Conservation (phyloP, 1,140 invertebrate species). For the Aphis craccivora region DNA sequence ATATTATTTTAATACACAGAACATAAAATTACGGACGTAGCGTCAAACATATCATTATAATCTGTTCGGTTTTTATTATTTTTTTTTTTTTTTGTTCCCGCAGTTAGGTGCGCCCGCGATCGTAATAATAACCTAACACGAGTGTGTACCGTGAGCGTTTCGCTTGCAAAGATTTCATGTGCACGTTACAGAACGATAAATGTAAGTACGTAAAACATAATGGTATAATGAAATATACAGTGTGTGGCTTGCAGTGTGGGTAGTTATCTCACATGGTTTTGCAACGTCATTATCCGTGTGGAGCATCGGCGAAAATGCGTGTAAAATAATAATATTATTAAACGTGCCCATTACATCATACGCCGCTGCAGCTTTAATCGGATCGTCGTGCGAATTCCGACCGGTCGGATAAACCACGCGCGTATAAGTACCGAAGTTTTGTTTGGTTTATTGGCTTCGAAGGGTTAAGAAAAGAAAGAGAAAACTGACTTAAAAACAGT, state of each 20-base stretch:
- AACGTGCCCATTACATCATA: background rate
- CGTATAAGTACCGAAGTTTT: background rate
- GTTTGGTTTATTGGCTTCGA: background rate
- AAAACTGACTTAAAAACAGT: background rate
- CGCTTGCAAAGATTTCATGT: background rate
- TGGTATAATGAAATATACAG: background rate
- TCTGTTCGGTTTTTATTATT: no score
- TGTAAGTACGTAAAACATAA: background rate
- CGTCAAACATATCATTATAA: no score
- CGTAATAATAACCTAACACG: background rate
- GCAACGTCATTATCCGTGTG: background rate
- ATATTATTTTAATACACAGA: no score
- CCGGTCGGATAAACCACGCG: background rate
- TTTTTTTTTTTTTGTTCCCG: no score
- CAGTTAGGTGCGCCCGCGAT: background rate
- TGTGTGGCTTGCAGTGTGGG: background rate
- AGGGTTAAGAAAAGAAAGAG: background rate
- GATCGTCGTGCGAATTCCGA: background rate
- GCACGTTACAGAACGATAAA: conserved; percentile 3
- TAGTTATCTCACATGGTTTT: background rate
- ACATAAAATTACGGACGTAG: no score
- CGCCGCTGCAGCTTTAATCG: background rate
- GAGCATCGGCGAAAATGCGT: background rate
- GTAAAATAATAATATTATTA: background rate
- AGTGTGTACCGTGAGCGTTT: background rate